These are phyloP conservation scores for Cephus nigrinus DNA, from an alignment of 2,888 invertebrate species.

Conservation along the genomic window DNA sequence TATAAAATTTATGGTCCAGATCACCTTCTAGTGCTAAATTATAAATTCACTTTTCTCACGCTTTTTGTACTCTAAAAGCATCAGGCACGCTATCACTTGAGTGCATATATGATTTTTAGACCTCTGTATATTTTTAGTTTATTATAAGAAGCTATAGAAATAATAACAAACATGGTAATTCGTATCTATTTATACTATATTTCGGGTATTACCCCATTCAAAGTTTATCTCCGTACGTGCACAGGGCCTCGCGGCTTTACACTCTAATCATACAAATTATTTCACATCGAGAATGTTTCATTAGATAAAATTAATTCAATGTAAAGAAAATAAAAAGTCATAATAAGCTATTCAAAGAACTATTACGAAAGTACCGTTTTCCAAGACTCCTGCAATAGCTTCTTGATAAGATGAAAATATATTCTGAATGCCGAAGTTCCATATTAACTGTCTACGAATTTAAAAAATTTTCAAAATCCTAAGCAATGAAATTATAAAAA, in stretches of 20 bases:
- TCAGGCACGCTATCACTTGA: not conserved
- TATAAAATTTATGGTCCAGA: not conserved
- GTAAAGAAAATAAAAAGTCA: not conserved
- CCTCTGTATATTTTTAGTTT: not conserved
- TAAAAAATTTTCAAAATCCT: not conserved
- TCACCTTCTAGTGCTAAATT: not conserved
- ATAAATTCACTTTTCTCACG: not conserved
- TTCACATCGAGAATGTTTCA: slow-evolving; percentile 12
- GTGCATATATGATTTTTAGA: not conserved
- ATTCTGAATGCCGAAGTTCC: not conserved
- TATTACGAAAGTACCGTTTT: not conserved
- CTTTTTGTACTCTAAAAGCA: not conserved
- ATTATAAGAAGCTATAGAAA: slow-evolving; percentile 14
- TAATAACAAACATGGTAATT: slow-evolving; percentile 14
- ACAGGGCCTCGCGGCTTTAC: slow-evolving; percentile 5
- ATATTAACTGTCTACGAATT: not conserved
- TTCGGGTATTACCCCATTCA: slow-evolving; percentile 6
- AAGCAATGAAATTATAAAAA: not conserved
- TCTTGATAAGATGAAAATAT: not conserved
- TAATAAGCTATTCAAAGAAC: not conserved
- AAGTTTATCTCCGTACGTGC: slow-evolving; percentile 7
- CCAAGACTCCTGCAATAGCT: not conserved
- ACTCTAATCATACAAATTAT: not conserved
- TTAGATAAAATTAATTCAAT: slow-evolving; percentile 6
- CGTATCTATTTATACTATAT: slow-evolving; percentile 15